Percentiles rank a stretch among this genome's conserved stretches.
Conservation (phyloP, 1,140 invertebrate genomes). For the Brachionus manjavacas region DNA sequence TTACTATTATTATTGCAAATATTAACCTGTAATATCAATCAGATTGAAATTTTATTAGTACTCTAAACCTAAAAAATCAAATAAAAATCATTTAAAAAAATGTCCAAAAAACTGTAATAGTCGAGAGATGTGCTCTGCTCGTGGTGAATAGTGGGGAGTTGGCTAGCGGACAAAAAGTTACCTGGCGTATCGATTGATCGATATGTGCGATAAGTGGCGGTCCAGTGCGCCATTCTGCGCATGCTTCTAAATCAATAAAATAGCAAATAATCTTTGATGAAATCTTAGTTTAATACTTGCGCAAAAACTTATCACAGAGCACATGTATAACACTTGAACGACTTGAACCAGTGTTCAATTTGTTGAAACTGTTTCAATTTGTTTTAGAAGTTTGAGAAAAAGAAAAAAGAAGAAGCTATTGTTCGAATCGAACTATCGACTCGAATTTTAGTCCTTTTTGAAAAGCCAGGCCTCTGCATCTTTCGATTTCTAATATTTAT, state of each 20-base stretch:
- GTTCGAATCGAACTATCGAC: constrained; percentile 30
- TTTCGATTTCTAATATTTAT: not conserved
- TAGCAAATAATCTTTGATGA: constrained; percentile 17
- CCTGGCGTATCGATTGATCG: too few relatives aligned
- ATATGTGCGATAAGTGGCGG: too few relatives aligned
- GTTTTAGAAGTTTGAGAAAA: not conserved
- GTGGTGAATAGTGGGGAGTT: too few relatives aligned
- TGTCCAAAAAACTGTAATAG: too few relatives aligned
- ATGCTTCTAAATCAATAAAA: constrained; percentile 15
- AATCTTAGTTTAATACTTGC: constrained; percentile 1
- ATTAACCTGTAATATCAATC: constrained; percentile 37
- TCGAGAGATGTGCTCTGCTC: too few relatives aligned
- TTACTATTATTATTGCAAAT: constrained; percentile 28
- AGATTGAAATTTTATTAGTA: constrained; percentile 27
- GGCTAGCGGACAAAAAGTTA: too few relatives aligned
- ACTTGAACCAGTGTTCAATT: not conserved
- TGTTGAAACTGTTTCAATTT: constrained; percentile 33
- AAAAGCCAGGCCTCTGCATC: not conserved
- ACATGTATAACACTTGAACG: constrained; percentile 21
- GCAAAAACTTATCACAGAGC: not conserved
- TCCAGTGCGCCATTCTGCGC: not conserved
- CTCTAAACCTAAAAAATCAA: not conserved
- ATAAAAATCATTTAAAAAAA: too few relatives aligned
- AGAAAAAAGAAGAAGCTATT: not conserved
- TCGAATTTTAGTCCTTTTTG: constrained; percentile 34